These are phyloP conservation scores for Ochotona princeps DNA, from an alignment of 2,113 vertebrate species.

Conservation along the genomic window DNA sequence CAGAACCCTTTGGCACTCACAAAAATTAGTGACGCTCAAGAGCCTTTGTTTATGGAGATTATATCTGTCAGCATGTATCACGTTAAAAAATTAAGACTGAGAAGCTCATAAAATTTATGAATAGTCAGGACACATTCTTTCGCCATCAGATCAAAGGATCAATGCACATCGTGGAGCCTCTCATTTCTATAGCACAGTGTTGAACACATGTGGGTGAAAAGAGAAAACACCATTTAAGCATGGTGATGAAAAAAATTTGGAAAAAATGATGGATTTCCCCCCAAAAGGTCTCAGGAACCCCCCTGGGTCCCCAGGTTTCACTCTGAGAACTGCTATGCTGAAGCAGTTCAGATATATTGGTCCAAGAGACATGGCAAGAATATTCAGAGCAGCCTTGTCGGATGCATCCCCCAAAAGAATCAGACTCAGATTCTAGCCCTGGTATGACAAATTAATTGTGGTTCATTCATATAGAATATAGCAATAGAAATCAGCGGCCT, in stretches of 20 bases:
- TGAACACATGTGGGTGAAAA: not conserved
- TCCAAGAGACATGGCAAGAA: not conserved
- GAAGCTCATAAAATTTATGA: not conserved
- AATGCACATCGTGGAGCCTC: not conserved
- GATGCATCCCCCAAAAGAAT: not conserved
- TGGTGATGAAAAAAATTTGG: not conserved
- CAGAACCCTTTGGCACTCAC: not conserved
- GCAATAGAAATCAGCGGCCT: not conserved
- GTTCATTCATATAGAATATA: not conserved
- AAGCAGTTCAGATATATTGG: not conserved
- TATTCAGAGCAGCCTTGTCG: not conserved
- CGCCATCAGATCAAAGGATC: not conserved
- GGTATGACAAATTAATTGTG: not conserved
- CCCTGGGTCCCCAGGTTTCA: not conserved
- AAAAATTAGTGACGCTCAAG: not conserved
- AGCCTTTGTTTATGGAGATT: not conserved
- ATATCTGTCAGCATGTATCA: not conserved
- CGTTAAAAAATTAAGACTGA: conserved; percentile 32
- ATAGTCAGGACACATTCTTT: not conserved
- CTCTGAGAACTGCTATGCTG: not conserved
- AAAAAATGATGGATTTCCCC: not conserved
- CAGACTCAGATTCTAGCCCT: not conserved
- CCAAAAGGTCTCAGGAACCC: not conserved
- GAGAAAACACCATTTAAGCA: not conserved
- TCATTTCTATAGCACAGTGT: not conserved